phyloP scores from a whole-genome alignment of 2,797 vertebrate genomes.

The Heterohyrax brucei region DNA sequence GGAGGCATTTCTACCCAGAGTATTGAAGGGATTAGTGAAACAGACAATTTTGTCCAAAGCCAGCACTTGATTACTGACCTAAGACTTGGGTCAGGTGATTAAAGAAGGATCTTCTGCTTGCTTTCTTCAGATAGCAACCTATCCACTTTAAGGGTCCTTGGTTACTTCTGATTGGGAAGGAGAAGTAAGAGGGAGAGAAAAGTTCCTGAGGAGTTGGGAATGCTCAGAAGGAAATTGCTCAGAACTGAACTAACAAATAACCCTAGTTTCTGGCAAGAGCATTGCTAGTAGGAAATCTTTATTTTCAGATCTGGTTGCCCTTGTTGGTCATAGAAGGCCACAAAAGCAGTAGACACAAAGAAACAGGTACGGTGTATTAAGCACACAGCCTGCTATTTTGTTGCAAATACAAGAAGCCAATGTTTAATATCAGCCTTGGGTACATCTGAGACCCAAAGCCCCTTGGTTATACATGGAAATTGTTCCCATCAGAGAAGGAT shows the following conservation, averaged over 20 bases:
- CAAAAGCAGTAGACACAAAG: slow-evolving; percentile 29
- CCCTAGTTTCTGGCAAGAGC: slow-evolving; percentile 20
- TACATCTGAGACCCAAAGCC: slow-evolving; percentile 45
- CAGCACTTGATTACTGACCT: slow-evolving; percentile 23
- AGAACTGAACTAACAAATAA: slow-evolving; percentile 54
- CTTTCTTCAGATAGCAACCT: slow-evolving; percentile 10
- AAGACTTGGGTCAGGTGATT: slow-evolving; percentile 25
- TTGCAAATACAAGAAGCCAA: slow-evolving; percentile 59
- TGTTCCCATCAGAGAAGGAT: neutral
- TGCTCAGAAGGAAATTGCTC: slow-evolving; percentile 9
- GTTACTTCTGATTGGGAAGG: neutral
- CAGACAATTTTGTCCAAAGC: neutral
- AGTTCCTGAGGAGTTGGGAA: slow-evolving; percentile 12
- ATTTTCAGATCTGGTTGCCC: neutral
- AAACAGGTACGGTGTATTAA: neutral
- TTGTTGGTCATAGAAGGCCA: slow-evolving; percentile 61
- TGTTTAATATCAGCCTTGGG: slow-evolving; percentile 66
- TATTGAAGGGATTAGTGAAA: neutral
- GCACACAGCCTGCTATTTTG: slow-evolving; percentile 66
- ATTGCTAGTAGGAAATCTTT: neutral
- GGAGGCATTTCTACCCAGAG: neutral
- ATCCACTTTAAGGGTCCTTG: slow-evolving; percentile 47
- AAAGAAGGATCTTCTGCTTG: slow-evolving; percentile 54
- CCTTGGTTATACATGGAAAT: slow-evolving; percentile 67
- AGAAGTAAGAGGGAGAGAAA: slow-evolving; percentile 27